These are phyloP conservation scores for Galerucella calmariensis DNA, from an alignment of 2,888 invertebrate genomes.

Conservation along the genomic window DNA sequence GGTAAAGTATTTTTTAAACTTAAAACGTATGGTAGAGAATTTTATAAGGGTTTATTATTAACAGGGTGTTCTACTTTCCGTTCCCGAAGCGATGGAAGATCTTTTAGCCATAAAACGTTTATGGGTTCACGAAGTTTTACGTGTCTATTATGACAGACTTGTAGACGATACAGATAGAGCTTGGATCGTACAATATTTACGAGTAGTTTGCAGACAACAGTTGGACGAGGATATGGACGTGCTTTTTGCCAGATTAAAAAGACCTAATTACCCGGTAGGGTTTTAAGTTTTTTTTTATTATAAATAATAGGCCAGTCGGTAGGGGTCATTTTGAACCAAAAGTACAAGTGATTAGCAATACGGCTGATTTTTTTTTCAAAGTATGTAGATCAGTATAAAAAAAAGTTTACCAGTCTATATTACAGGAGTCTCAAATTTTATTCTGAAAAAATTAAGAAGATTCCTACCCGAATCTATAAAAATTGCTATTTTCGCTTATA, in stretches of 20 bases:
- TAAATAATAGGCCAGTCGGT: no score
- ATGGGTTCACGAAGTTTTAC: conserved; percentile 93
- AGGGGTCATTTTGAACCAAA: no score
- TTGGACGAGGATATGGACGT: conserved; percentile 76
- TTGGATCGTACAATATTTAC: conserved; percentile 82
- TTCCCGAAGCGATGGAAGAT: conserved; percentile 91
- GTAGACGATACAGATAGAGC: conserved; percentile 84
- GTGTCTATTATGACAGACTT: conserved; percentile 93
- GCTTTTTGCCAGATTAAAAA: conserved; percentile 76
- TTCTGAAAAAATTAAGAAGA: no score
- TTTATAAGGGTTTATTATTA: conserved; percentile 19
- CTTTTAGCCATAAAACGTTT: conserved; percentile 86
- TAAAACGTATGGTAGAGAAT: not conserved
- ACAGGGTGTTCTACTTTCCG: conserved; percentile 89
- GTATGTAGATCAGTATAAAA: no score
- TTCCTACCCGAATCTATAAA: no score
- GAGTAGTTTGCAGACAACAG: conserved; percentile 69
- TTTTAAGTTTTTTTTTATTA: not conserved
- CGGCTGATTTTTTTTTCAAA: no score
- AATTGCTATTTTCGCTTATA: no score
- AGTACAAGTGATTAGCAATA: no score
- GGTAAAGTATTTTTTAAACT: conserved; percentile 63
- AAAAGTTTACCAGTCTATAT: no score
- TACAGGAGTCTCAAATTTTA: no score
- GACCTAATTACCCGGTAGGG: conserved; percentile 49